Conservation (phyloP, 2,113 vertebrate species). For the Chiloscyllium plagiosum region DNA sequence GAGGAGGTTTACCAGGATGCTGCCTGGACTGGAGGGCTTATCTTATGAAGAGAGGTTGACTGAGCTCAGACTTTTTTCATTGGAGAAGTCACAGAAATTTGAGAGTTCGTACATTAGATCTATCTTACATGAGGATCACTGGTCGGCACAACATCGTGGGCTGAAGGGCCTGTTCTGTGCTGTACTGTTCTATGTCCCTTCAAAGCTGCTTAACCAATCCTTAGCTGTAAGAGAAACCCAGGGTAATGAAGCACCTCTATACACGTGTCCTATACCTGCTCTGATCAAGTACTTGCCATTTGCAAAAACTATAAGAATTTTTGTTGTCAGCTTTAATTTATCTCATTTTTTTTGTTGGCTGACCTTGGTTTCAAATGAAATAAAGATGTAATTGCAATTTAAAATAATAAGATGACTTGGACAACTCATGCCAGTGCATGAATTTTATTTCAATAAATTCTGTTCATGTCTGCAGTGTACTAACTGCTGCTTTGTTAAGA, state of each 20-base stretch:
- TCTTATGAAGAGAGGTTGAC: too few relatives aligned
- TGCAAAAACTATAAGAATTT: background rate
- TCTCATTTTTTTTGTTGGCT: conserved; percentile 1
- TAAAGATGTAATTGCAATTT: conserved; percentile 5
- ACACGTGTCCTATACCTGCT: background rate
- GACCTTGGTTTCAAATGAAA: background rate
- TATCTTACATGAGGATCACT: too few relatives aligned
- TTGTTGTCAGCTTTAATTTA: conserved; percentile 6
- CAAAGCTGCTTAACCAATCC: background rate
- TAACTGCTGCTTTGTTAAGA: background rate
- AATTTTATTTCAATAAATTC: conserved; percentile 23
- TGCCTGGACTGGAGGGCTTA: too few relatives aligned
- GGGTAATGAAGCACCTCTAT: background rate
- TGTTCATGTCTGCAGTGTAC: background rate
- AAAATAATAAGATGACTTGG: background rate
- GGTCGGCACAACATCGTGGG: too few relatives aligned
- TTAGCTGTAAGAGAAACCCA: background rate
- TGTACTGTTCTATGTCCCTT: too few relatives aligned
- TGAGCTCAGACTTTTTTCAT: too few relatives aligned
- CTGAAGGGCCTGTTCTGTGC: too few relatives aligned
- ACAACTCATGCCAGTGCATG: background rate
- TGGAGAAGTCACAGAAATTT: too few relatives aligned
- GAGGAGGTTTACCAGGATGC: too few relatives aligned
- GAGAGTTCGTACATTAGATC: too few relatives aligned
- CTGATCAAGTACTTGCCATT: background rate